These are phyloP conservation scores for Thymallus thymallus DNA, from an alignment of 2,113 vertebrate species.

Conservation along the genomic window DNA sequence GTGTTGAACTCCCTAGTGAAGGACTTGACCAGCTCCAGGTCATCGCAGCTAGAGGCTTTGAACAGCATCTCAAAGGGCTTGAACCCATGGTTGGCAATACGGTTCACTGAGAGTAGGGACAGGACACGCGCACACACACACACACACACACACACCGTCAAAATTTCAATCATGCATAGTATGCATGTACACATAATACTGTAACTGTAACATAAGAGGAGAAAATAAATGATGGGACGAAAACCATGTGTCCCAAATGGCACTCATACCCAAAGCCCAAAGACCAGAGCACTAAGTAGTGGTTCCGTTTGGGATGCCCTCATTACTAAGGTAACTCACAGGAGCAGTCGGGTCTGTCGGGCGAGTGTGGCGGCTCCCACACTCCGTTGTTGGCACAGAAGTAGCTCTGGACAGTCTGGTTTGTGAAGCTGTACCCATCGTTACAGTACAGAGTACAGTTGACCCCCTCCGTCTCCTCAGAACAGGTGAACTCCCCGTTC, in stretches of 20 bases:
- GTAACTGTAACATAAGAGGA: not conserved
- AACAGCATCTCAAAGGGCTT: constrained; percentile 97
- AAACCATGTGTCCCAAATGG: no score
- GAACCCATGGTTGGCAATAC: constrained; percentile 92
- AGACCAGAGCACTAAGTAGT: not conserved
- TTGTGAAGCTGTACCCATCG: constrained; percentile 89
- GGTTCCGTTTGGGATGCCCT: no score
- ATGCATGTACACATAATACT: no score
- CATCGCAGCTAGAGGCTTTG: constrained; percentile 91
- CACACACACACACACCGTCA: not conserved
- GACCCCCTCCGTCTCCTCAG: constrained; percentile 77
- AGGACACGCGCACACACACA: not conserved
- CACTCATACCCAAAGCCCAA: not conserved
- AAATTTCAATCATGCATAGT: no score
- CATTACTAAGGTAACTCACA: constrained; percentile 66
- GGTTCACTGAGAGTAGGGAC: constrained; percentile 81
- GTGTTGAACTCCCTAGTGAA: constrained; percentile 88
- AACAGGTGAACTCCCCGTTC: constrained; percentile 87
- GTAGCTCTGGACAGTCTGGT: constrained; percentile 84
- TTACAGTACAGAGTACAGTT: constrained; percentile 88
- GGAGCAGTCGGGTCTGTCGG: constrained; percentile 89
- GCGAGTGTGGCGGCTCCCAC: constrained; percentile 84
- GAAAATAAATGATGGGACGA: not conserved
- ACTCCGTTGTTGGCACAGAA: constrained; percentile 86
- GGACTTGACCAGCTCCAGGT: constrained; percentile 81